Base-by-base conservation (phyloP, 1,140 invertebrate species). In the Aethina tumida region DNA sequence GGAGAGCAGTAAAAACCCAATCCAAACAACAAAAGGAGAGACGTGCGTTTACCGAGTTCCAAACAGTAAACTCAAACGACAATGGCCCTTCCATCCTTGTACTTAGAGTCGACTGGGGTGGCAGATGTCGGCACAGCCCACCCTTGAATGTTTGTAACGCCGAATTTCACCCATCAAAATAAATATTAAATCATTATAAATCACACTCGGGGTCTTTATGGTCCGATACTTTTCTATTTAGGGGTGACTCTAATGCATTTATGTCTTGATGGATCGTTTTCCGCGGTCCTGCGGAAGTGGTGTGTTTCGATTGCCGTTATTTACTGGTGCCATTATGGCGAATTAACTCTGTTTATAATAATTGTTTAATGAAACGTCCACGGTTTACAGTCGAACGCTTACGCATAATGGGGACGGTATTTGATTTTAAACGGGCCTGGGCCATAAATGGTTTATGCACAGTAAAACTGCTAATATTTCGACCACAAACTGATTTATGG, bases 161-260 rank as follows among this genome's bases (percentile, higher is more conserved):
- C 49, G 58, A 60, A 60, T 60, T 60, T 59, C 55, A 62, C 56
- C 59, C 56, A 60, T 60, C 58, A 62, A 62, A 60, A 62, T 60
- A 62, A 62, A 62, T 62, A 62, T 62, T 58, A 62, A 62, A 62
- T 60, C 55, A 56, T 56, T 58, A 60, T 62, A 62, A 60, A 62
- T 60, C 54, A 56, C 35, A 38, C n/a, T n/a, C n/a, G 29, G 24
- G 39, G 41, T n/a, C n/a, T n/a, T n/a, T n/a, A n/a, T n/a, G n/a
- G n/a, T n/a, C n/a, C n/a, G n/a, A n/a, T n/a, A n/a, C n/a, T n/a
- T n/a, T n/a, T n/a, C n/a, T n/a, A n/a, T n/a, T n/a, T n/a, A n/a
- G n/a, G n/a, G n/a, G n/a, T n/a, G n/a, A n/a, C n/a, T n/a, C n/a
- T n/a, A n/a, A n/a, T n/a, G 12, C n/a, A 9, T 36, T 36, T 35